Base-by-base conservation (phyloP, 2,888 invertebrate species). In the Torymus texanus region DNA sequence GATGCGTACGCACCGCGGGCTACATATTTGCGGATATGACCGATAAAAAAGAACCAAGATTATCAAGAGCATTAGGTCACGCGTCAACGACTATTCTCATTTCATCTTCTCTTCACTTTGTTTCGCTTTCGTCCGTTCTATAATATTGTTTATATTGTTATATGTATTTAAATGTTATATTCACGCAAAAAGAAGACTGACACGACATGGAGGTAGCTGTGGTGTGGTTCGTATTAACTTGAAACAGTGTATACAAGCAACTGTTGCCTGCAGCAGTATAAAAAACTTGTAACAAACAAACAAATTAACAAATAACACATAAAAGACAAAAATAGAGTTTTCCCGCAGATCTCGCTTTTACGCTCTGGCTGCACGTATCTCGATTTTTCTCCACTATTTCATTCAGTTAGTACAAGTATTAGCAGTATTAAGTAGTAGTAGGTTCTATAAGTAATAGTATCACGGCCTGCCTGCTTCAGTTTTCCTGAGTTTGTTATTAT, bases 401-500 rank as follows among this genome's bases (percentile, higher is more conserved):
- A 41, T 72, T 75, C 59, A 55, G 74, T 81, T 77, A 72, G 78
- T 82, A 72, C 10, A 83, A 29, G 24, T 70, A 68, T 68, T 68
- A 76, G 66, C 67, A 75, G 51, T 80, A 82, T 68, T 79, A 78
- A 75, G 24, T 85, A 87, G 86, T 85, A 87, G 84, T 86, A 87
- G 83, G 84, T 84, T 87, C 87, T 88, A 87, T 87, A 87, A 86
- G 85, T 87, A 88, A 80, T 88, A 88, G 87, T 90, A 90, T 90
- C 90, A 90, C 90, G 90, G 90, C 90, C 90, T 90, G 90, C 87
- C 88, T 90, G 90, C 89, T 90, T 90, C 85, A 89, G 88, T 88
- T 88, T 89, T 88, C 90, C 90, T 89, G 90, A 90, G 90, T 90
- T 88, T 88, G 86, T 88, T 89, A 83, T 86, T 85, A 85, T 85